Conservation (phyloP, 1,140 invertebrate species). For the Eufriesea mexicana region DNA sequence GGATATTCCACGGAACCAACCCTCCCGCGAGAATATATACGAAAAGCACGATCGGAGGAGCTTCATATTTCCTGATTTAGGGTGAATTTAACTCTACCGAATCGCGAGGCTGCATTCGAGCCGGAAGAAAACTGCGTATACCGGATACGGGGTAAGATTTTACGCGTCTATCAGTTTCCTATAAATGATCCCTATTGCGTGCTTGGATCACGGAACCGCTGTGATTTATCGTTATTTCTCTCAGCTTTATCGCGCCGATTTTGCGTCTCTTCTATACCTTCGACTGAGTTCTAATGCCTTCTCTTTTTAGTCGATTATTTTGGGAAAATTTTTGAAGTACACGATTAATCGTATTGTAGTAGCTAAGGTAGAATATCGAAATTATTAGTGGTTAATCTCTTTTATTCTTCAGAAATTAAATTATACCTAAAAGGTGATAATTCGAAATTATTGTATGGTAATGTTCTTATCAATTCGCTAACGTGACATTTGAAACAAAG, state of each 20-base stretch:
- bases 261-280: not conserved
- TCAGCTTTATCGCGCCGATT: not conserved
- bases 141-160: conserved; percentile 27
- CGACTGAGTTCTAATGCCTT: too few species aligned
- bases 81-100: conserved; percentile 68
- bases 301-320: too few species aligned
- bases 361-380: too few species aligned
- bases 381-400: too few species aligned
- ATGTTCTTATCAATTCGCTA: too few species aligned
- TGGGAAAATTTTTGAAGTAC: too few species aligned
- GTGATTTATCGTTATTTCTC: conserved; percentile 27
- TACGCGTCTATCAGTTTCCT: conserved; percentile 25
- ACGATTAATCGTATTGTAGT: too few species aligned
- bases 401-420: too few species aligned
- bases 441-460: too few species aligned
- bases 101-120: conserved; percentile 50
- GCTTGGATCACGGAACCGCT: not conserved
- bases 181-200: conserved; percentile 32
- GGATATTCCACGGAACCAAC: conserved; percentile 61
- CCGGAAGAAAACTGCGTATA: conserved; percentile 18
- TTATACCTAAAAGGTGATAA: too few species aligned
- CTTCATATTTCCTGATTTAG: conserved; percentile 72
- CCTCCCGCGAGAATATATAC: conserved; percentile 60
- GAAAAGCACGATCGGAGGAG: conserved; percentile 61
- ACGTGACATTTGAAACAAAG: too few species aligned